These are phyloP conservation scores for Scaptomyza parva DNA, from an alignment of 2,888 invertebrate species.

Conservation along the genomic window DNA sequence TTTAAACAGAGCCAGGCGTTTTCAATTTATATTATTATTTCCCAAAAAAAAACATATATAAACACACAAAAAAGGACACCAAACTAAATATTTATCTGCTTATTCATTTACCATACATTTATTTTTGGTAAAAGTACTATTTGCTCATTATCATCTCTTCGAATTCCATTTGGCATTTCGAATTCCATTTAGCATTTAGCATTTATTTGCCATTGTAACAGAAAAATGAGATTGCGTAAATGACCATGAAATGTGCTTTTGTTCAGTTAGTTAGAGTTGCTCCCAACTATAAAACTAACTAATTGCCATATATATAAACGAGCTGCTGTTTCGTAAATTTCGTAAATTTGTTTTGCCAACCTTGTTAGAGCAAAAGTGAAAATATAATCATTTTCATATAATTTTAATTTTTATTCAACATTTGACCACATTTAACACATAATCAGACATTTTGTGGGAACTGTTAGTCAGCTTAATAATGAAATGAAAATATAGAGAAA, in stretches of 20 bases:
- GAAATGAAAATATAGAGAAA: too few relatives aligned
- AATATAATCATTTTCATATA: slow-evolving; percentile 3
- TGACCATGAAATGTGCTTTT: slow-evolving; percentile 71
- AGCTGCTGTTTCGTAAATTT: slow-evolving; percentile 53
- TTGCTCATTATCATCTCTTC: slow-evolving; percentile 23
- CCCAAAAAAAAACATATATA: background rate
- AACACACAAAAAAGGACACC: slow-evolving; percentile 10
- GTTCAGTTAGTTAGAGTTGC: slow-evolving; percentile 35
- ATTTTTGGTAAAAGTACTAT: too few relatives aligned
- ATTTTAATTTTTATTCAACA: background rate
- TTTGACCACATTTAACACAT: slow-evolving; percentile 13
- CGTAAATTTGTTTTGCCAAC: slow-evolving; percentile 80
- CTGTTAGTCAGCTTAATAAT: background rate
- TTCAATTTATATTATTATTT: slow-evolving; percentile 8
- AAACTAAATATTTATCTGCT: slow-evolving; percentile 26
- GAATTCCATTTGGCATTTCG: slow-evolving; percentile 25
- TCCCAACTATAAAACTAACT: slow-evolving; percentile 8
- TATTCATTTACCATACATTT: slow-evolving; percentile 17
- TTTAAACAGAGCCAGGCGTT: slow-evolving; percentile 1
- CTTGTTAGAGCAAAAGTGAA: slow-evolving; percentile 30
- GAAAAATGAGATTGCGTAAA: slow-evolving; percentile 58
- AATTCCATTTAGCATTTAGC: slow-evolving; percentile 30
- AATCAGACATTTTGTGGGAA: slow-evolving; percentile 7
- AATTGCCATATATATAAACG: slow-evolving; percentile 7
- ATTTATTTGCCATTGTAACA: slow-evolving; percentile 19